Conservation (phyloP, 2,888 invertebrate species). For the Zonitis immaculata region DNA sequence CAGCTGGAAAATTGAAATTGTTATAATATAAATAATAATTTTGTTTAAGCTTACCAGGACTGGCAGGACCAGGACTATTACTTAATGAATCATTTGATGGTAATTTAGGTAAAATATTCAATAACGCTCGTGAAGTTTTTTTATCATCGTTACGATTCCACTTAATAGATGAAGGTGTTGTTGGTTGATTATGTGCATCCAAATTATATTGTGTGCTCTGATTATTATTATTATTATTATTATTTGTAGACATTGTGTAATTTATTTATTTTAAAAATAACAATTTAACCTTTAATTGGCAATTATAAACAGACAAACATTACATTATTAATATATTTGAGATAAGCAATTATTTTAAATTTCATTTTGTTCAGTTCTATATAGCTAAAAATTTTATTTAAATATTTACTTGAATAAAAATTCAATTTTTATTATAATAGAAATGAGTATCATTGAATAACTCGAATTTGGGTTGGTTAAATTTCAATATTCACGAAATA, state of each 20-base stretch:
- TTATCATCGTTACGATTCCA: constrained; percentile 36
- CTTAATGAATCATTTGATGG: constrained; percentile 57
- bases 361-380: too few species aligned
- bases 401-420: neutral
- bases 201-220: constrained; percentile 5
- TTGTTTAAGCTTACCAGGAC: constrained; percentile 50
- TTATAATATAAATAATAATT: neutral
- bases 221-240: neutral
- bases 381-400: too few species aligned
- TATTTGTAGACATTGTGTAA: neutral
- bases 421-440: neutral
- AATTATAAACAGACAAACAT: neutral
- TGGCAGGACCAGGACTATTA: constrained; percentile 56
- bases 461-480: neutral
- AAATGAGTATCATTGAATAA: too few species aligned
- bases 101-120: constrained; percentile 53
- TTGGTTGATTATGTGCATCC: constrained; percentile 7
- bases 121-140: constrained; percentile 32
- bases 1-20: neutral
- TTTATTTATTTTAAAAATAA: constrained; percentile 6
- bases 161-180: constrained; percentile 15
- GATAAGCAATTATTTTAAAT: too few species aligned
- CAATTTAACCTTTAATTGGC: constrained; percentile 10
- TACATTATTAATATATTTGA: neutral
- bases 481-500: neutral